These are phyloP conservation scores for Eretmochelys imbricata DNA, from an alignment of 2,113 vertebrate genomes.

Conservation along the genomic window DNA sequence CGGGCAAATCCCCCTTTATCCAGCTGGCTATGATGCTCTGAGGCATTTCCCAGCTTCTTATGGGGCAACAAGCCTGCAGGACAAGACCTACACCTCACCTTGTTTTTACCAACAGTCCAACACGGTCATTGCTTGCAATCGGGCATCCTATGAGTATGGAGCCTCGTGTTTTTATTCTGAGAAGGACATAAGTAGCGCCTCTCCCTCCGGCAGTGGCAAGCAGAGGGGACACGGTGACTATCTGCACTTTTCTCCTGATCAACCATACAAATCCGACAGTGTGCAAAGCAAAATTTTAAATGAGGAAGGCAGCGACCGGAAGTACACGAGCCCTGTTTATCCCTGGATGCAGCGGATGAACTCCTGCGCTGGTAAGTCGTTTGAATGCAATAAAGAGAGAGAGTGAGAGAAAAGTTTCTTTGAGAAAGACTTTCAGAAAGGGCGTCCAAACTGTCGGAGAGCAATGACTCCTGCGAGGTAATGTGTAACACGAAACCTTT, in stretches of 20 bases:
- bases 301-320: conserved; percentile 86
- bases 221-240: conserved; percentile 84
- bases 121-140: conserved; percentile 84
- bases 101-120: conserved; percentile 87
- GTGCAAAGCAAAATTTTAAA: conserved; percentile 81
- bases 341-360: conserved; percentile 90
- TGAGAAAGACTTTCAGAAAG: not conserved
- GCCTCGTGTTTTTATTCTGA: conserved; percentile 86
- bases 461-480: not conserved
- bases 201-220: conserved; percentile 80
- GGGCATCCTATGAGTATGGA: conserved; percentile 86
- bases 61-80: conserved; percentile 83
- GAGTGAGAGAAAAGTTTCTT: conserved; percentile 14
- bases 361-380: conserved; percentile 83
- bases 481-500: conserved; percentile 60
- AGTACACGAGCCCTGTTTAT: conserved; percentile 86
- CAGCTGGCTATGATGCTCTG: conserved; percentile 84
- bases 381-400: conserved; percentile 14
- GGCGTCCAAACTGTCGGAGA: conserved; percentile 9
- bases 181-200: conserved; percentile 83
- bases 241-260: conserved; percentile 82
- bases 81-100: conserved; percentile 85
- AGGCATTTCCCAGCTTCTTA: conserved; percentile 87
- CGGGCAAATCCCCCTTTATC: conserved; percentile 83
- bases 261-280: conserved; percentile 81